A percentile compares a stretch with the other conserved stretches of the same genome.
Evolutionary conservation across 2,113 vertebrate species (phyloP).

Genomic region (Gobiocypris rarus): DNA sequence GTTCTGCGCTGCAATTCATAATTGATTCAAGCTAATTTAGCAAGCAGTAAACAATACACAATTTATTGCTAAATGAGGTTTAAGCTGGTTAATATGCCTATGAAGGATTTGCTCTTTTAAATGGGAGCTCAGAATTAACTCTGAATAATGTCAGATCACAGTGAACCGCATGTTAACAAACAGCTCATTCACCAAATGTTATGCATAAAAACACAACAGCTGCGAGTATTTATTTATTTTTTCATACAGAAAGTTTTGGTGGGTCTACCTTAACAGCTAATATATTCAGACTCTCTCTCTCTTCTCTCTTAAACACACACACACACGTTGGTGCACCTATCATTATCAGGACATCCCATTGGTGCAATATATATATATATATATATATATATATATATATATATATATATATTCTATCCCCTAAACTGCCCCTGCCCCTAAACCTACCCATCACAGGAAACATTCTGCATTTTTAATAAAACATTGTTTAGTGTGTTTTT

Average conservation of each 20-base stretch:
- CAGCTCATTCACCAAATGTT: neutral
- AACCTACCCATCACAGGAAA: too few relatives aligned
- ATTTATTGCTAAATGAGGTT: conserved; percentile 11
- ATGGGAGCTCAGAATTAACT: neutral
- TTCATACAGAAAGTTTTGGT: neutral
- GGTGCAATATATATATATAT: too few relatives aligned
- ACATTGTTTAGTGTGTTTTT: too few relatives aligned
- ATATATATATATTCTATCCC: too few relatives aligned
- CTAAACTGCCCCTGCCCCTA: too few relatives aligned
- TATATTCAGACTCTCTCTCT: neutral
- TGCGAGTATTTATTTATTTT: neutral
- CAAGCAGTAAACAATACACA: conserved; percentile 25
- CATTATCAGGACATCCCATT: too few relatives aligned
- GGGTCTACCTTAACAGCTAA: neutral
- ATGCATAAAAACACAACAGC: conserved; percentile 6
- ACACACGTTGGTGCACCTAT: too few relatives aligned
- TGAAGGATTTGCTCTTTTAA: conserved; percentile 25
- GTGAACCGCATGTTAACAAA: neutral
- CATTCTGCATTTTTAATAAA: too few relatives aligned
- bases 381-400: too few relatives aligned
- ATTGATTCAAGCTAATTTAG: conserved; percentile 19
- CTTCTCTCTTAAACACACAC: too few relatives aligned
- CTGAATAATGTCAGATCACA: conserved; percentile 15
- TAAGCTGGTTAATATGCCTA: conserved; percentile 4
- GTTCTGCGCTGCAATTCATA: neutral